Evolutionary conservation across 2,797 vertebrate genomes (phyloP), one percentile per base, ranked within the genome.

Genomic region (Cryptoprocta ferox): DNA sequence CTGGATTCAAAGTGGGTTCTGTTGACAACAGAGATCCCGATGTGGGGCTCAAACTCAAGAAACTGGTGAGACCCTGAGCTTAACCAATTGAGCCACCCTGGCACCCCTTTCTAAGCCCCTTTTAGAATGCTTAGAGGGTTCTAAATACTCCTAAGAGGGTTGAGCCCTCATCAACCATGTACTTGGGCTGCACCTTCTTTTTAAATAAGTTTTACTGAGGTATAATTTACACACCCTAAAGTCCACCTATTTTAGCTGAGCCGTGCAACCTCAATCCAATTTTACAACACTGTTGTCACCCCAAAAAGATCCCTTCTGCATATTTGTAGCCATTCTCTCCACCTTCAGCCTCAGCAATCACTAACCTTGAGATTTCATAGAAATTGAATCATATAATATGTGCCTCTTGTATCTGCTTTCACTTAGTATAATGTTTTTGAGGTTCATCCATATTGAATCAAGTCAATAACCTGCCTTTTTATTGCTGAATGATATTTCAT

Each of bases 41-140:
- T 8, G 8, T 59, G 21, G 56, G 56, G 56, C 56, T 59, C 56
- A 59, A 59, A 59, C 7, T 59, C 21, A 59, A 2, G 15, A 59
- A 59, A 24, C 21, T 12, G 4, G 21, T 59, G 56, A 24, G 56
- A 59, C 21, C 56, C 21, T 59, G 56, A 59, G 56, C 56, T 24
- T 59, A 59, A 59, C 56, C 21, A 2, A 10, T 19, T 59, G 56
- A 59, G 56, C 56, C 21, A 24, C 56, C 21, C 21, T 24, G 21
- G 56, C 0, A 2, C 3, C 56, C 21, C 56, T 9, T 30, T 12
- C 80, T 82, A 35, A 85, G 15, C 15, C 18, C 39, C 39, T 59
- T 19, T 96, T 96, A 80, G 88, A 85, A 63, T 35, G 14, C 45
- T n/a, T n/a, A n/a, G n/a, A n/a, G n/a, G n/a, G n/a, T n/a, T n/a